A percentile compares a stretch with the other conserved stretches of the same genome.
Evolutionary conservation across 1,140 invertebrate genomes (phyloP).

Genomic region (Eurytemora carolleeae): DNA sequence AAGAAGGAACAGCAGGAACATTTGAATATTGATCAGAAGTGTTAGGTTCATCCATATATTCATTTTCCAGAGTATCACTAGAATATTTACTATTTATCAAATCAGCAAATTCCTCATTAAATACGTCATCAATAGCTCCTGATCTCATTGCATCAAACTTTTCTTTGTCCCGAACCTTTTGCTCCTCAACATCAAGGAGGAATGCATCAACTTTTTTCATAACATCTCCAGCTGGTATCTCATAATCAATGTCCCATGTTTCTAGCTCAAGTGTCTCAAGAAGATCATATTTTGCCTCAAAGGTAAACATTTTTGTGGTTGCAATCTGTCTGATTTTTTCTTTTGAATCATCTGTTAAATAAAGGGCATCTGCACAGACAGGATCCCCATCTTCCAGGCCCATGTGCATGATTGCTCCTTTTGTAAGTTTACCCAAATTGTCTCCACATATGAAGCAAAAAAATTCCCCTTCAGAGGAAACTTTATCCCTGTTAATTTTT

Average conservation of each 20-base stretch:
- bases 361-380: slow-evolving; percentile 6
- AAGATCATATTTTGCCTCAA: background rate
- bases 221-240: background rate
- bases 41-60: too few relatives aligned
- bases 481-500: background rate
- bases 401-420: background rate
- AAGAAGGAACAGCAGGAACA: background rate
- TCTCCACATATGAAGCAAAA: slow-evolving; percentile 6
- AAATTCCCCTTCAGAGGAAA: background rate
- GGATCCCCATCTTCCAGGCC: slow-evolving; percentile 5
- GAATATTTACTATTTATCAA: background rate
- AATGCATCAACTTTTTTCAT: slow-evolving; percentile 1
- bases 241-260: background rate
- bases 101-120: background rate
- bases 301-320: background rate
- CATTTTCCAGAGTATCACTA: background rate
- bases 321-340: slow-evolving; percentile 1
- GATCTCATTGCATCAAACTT: background rate
- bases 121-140: background rate
- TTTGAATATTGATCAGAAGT: background rate
- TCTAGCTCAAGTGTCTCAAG: background rate
- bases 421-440: slow-evolving; percentile 1
- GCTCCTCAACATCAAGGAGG: background rate
- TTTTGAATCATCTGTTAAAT: slow-evolving; percentile 1
- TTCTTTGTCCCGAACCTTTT: background rate